Evolutionary conservation across 2,888 invertebrate species (phyloP), one percentile per base, ranked within the genome.

Genomic region (Acleris laterana): DNA sequence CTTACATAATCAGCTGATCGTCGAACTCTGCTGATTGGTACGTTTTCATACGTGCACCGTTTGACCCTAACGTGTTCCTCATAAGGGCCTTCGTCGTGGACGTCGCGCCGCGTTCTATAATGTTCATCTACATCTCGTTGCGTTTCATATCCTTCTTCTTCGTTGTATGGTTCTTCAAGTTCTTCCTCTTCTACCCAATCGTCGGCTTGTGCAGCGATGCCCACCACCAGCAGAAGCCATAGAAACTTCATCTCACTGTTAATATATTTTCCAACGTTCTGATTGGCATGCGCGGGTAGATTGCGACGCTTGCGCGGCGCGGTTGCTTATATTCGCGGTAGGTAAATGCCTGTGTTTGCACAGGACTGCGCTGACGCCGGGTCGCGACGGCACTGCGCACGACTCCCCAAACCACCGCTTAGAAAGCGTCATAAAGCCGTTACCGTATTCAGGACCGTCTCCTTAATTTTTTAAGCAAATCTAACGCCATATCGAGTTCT

Each of bases 351-450:
- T 48, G 75, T 78, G 79, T 76, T 72, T 77, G 74, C 44, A 59
- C 60, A 69, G 56, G 28, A 78, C 85, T 76, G 85, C 77, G 75
- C 83, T 74, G 74, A 76, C 70, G 77, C 79, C 78, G 69, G 73
- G 81, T 78, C 74, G 71, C 77, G 71, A 76, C 73, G 76, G 74
- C 78, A 88, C 89, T 88, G 86, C 77, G 76, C 72, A 61, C 68
- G 73, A 71, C 72, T 64, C 62, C 63, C 70, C 67, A 52, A 52
- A 55, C 71, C 66, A 68, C 70, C 70, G 71, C 77, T 77, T 83
- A 88, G 89, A 89, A 89, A 90, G 88, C 89, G 89, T 87, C 73
- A 77, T 72, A 76, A 82, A 85, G 77, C 75, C 83, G 81, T 38
- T 13, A 13, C 13, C 13, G 38, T 13, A 38, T 38, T 38, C 38